phyloP scores from a whole-genome alignment of 2,113 vertebrate genomes.

The Osmerus eperlanus region DNA sequence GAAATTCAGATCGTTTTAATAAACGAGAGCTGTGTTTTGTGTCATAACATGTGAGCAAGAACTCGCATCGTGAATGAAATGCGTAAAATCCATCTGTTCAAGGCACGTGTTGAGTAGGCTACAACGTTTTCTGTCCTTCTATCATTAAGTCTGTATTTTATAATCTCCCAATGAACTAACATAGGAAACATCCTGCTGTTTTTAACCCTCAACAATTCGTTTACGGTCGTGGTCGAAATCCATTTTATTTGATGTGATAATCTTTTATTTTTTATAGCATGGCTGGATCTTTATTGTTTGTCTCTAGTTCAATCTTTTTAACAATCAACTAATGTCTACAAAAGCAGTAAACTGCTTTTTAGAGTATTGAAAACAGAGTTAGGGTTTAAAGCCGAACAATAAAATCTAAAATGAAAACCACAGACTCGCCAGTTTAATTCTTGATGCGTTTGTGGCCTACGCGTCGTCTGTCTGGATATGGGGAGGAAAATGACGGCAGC shows the following conservation, averaged over 20 bases:
- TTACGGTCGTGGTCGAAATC: conserved; percentile 29
- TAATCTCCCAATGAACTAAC: neutral
- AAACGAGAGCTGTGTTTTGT: too few species aligned
- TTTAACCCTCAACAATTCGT: conserved; percentile 1
- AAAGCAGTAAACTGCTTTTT: conserved; percentile 64
- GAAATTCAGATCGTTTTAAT: too few species aligned
- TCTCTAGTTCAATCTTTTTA: conserved; percentile 43
- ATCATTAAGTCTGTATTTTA: too few species aligned
- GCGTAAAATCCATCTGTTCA: too few species aligned
- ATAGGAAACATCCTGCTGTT: conserved; percentile 9
- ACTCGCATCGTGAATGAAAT: too few species aligned
- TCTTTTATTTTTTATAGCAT: conserved; percentile 63
- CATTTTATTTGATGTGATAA: conserved; percentile 64
- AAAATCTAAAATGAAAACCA: conserved; percentile 69
- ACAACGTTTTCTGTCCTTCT: too few species aligned
- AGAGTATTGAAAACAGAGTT: conserved; percentile 68
- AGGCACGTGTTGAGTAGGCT: too few species aligned
- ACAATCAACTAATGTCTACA: conserved; percentile 58
- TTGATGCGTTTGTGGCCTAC: conserved; percentile 55
- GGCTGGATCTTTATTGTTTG: conserved; percentile 44
- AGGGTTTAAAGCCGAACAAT: conserved; percentile 67
- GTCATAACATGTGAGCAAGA: too few species aligned
- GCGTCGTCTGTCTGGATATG: conserved; percentile 24
- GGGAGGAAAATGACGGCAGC: too few species aligned
- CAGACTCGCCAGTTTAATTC: conserved; percentile 57